Conservation (phyloP, 2,888 invertebrate genomes). For the Phragmatobia fuliginosa region DNA sequence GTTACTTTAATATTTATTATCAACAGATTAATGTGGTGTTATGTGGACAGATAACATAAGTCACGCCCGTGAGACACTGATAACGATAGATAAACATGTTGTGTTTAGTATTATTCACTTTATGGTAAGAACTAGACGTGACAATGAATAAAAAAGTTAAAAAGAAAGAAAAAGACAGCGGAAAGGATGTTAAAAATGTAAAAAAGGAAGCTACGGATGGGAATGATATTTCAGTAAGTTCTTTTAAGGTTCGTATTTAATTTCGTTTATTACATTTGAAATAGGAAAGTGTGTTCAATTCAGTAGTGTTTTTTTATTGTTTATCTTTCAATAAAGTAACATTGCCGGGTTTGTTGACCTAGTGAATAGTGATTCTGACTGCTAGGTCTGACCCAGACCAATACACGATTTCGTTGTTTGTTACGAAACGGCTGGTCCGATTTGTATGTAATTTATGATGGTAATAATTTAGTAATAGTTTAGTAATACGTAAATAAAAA, state of each 20-base stretch:
- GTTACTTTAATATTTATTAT: slow-evolving; percentile 14
- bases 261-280: too few relatives aligned
- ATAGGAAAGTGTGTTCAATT: too few relatives aligned
- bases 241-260: background rate
- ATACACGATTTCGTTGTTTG: too few relatives aligned
- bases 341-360: too few relatives aligned
- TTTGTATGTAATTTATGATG: too few relatives aligned
- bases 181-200: slow-evolving; percentile 11
- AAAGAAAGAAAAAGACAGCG: slow-evolving; percentile 29
- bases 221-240: slow-evolving; percentile 24
- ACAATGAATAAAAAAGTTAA: slow-evolving; percentile 43
- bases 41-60: slow-evolving; percentile 39
- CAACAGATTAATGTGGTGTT: slow-evolving; percentile 32
- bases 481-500: background rate
- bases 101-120: slow-evolving; percentile 26
- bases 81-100: slow-evolving; percentile 32
- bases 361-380: too few relatives aligned
- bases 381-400: too few relatives aligned
- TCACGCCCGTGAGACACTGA: slow-evolving; percentile 16
- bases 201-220: background rate
- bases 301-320: too few relatives aligned
- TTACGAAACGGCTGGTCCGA: too few relatives aligned
- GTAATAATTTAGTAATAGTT: too few relatives aligned
- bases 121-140: slow-evolving; percentile 1
- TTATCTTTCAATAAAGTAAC: too few relatives aligned